A percentile compares a stretch with the other conserved stretches of the same genome.
Conservation (phyloP, 1,140 invertebrate species). For the Nixonia krombeini region DNA sequence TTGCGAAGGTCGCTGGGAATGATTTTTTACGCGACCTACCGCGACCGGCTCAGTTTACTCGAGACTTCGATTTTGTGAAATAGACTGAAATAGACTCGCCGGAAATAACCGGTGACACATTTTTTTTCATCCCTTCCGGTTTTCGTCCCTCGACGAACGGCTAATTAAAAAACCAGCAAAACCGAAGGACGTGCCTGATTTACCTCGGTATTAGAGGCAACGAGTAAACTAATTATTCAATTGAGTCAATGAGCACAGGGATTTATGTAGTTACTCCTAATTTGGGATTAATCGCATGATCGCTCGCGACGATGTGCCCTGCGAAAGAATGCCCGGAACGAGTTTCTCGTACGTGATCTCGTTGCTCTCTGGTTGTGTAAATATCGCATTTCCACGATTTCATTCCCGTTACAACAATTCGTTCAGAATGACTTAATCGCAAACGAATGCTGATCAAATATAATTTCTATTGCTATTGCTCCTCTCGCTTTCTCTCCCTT, state of each 20-base stretch:
- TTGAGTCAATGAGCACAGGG: conserved; percentile 54
- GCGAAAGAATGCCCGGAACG: conserved; percentile 44
- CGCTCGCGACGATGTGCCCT: conserved; percentile 43
- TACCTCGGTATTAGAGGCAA: conserved; percentile 51
- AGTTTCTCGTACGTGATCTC: conserved; percentile 17
- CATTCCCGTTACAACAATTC: no score
- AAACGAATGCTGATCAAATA: no score
- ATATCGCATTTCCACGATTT: no score
- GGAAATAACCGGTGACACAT: no score
- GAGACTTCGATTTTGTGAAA: no score
- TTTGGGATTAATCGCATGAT: conserved; percentile 56
- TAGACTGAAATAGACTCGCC: no score
- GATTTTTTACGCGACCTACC: no score
- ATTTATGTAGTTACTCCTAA: conserved; percentile 55
- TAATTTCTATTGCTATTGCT: not conserved
- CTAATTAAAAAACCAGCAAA: conserved; percentile 52
- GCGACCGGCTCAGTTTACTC: no score
- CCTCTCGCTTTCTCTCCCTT: not conserved
- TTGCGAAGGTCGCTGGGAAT: no score
- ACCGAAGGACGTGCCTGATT: conserved; percentile 55
- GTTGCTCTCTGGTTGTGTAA: no score
- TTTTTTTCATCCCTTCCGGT: conserved; percentile 1
- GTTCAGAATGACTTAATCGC: no score
- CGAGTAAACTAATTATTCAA: conserved; percentile 58
- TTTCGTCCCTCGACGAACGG: conserved; percentile 16